Conservation (phyloP, 2,797 vertebrate genomes). For the Parotocinclus haroldoi region DNA sequence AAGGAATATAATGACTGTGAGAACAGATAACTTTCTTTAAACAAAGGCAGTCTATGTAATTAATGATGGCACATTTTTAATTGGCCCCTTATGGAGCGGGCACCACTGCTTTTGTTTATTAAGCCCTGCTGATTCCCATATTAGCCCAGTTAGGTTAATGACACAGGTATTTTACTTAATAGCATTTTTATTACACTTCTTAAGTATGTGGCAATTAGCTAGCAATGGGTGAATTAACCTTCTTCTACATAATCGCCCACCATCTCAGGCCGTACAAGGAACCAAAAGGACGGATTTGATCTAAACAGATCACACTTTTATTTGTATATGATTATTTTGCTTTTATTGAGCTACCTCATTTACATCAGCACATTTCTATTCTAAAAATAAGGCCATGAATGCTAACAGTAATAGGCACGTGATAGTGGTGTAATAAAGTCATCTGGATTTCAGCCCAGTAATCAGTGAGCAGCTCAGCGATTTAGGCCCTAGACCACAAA, state of each 20-base stretch:
- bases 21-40: conserved; percentile 4
- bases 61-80: conserved; percentile 74
- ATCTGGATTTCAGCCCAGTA: too few relatives aligned
- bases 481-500: too few relatives aligned
- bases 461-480: too few relatives aligned
- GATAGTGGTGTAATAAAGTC: too few relatives aligned
- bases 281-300: conserved; percentile 50
- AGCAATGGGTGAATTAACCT: conserved; percentile 71
- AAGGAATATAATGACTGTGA: neutral
- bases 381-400: too few relatives aligned
- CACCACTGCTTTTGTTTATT: conserved; percentile 74
- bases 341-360: conserved; percentile 9
- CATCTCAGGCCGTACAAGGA: conserved; percentile 72
- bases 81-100: conserved; percentile 63
- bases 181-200: conserved; percentile 80
- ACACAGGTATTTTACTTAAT: conserved; percentile 82
- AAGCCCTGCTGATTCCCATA: conserved; percentile 76
- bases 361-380: too few relatives aligned
- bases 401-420: too few relatives aligned
- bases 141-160: conserved; percentile 82
- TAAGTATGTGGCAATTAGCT: conserved; percentile 78
- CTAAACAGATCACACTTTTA: too few relatives aligned
- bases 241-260: conserved; percentile 69
- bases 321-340: conserved; percentile 21
- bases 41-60: conserved; percentile 56